Evolutionary conservation across 2,113 vertebrate species (phyloP).

Genomic region (Peromyscus polionotus): DNA sequence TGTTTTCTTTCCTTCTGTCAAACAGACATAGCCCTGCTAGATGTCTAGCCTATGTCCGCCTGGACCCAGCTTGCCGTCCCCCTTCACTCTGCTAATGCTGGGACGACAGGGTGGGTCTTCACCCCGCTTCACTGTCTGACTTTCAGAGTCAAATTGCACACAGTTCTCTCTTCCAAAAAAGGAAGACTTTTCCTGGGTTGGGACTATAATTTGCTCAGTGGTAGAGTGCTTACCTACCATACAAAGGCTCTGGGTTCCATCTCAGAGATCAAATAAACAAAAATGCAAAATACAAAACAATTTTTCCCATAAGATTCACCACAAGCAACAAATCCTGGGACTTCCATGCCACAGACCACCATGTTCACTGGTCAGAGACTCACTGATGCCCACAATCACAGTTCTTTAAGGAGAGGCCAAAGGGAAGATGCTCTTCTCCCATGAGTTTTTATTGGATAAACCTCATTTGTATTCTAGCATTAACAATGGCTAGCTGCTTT

Average conservation of each 20-base stretch:
- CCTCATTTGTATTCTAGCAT: neutral
- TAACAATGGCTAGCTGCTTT: constrained; percentile 17
- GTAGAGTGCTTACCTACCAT: neutral
- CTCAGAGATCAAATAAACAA: neutral
- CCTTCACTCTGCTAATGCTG: neutral
- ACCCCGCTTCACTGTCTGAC: neutral
- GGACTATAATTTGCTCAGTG: neutral
- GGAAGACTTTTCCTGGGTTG: neutral
- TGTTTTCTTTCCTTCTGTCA: neutral
- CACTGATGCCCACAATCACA: neutral
- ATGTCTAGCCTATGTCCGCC: too few relatives aligned
- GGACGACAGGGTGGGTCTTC: too few relatives aligned
- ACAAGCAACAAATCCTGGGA: neutral
- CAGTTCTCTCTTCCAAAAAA: neutral
- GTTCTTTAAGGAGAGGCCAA: neutral
- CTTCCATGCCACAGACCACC: neutral
- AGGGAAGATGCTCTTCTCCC: neutral
- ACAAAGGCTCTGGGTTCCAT: neutral
- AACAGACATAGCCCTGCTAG: neutral
- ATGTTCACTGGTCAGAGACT: neutral
- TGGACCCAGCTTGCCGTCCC: neutral
- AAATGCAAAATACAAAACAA: neutral
- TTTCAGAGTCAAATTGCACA: neutral
- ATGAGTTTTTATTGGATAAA: neutral
- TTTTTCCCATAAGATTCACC: neutral